A percentile compares a stretch with the other conserved stretches of the same genome.
phyloP scores from a whole-genome alignment of 2,797 vertebrate genomes.

The Tachyglossus aculeatus region DNA sequence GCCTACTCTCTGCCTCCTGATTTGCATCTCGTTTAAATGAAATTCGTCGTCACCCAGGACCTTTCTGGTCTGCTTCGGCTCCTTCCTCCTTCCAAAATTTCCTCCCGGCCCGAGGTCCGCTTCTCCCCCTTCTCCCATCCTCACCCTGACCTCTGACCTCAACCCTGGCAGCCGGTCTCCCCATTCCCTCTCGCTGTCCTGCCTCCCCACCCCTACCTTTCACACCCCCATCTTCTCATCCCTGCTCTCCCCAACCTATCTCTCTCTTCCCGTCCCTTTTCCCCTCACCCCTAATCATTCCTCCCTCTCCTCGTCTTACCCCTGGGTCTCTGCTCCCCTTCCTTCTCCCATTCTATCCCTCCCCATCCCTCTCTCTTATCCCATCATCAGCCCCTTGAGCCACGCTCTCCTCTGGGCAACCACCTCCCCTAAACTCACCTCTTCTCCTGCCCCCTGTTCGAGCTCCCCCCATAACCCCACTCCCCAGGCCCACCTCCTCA shows the following conservation, averaged over 20 bases:
- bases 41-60: too few relatives aligned
- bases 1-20: too few relatives aligned
- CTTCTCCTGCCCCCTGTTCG: neutral
- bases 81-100: neutral
- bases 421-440: neutral
- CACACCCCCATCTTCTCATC: neutral
- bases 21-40: too few relatives aligned
- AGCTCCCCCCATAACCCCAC: neutral
- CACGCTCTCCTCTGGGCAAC: neutral
- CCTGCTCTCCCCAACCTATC: neutral
- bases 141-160: neutral
- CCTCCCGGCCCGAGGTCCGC: neutral
- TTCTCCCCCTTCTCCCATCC: neutral
- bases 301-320: neutral
- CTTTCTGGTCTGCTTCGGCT: too few relatives aligned
- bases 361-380: neutral
- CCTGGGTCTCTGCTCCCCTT: neutral
- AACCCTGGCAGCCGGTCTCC: neutral
- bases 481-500: neutral
- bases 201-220: neutral
- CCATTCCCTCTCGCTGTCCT: neutral
- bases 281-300: neutral
- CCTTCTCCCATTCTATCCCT: neutral
- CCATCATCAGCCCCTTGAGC: neutral
- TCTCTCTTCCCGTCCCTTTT: neutral